Evolutionary conservation across 1,140 invertebrate species (phyloP).

Genomic region (Drosophila bifasciata): DNA sequence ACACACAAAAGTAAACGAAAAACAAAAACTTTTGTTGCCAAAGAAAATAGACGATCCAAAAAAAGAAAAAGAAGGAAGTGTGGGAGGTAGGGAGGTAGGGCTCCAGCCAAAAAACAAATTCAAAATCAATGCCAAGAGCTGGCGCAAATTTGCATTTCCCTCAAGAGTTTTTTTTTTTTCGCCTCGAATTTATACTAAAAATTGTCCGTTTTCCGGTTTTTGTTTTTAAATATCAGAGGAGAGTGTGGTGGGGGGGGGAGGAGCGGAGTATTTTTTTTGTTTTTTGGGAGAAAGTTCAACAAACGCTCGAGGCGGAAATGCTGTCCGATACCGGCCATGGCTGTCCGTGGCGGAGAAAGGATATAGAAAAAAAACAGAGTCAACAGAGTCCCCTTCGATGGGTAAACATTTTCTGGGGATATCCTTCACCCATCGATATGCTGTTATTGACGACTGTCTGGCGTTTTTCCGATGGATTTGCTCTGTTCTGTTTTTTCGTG

Average conservation of each 20-base stretch:
- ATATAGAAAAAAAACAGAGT: slow-evolving; percentile 52
- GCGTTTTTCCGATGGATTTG: slow-evolving; percentile 35
- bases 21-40: slow-evolving; percentile 52
- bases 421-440: slow-evolving; percentile 9
- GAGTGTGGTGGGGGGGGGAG: not conserved
- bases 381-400: slow-evolving; percentile 37
- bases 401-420: slow-evolving; percentile 42
- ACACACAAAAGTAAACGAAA: slow-evolving; percentile 68
- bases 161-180: slow-evolving; percentile 55
- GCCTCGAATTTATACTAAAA: slow-evolving; percentile 52
- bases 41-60: slow-evolving; percentile 52
- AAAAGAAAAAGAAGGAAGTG: not conserved
- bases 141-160: slow-evolving; percentile 76
- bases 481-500: slow-evolving; percentile 57
- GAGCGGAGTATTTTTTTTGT: too few species aligned
- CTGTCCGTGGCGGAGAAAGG: slow-evolving; percentile 33
- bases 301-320: slow-evolving; percentile 71
- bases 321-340: slow-evolving; percentile 29
- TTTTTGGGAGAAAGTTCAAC: slow-evolving; percentile 46
- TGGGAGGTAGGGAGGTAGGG: not conserved
- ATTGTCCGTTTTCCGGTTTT: slow-evolving; percentile 29
- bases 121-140: slow-evolving; percentile 77
- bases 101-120: slow-evolving; percentile 42
- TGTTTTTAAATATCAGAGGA: slow-evolving; percentile 60
- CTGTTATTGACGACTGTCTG: slow-evolving; percentile 74